A percentile compares a stretch with the other conserved stretches of the same genome.
Evolutionary conservation across 2,797 vertebrate genomes (phyloP).

Genomic region (Heterohyrax brucei): DNA sequence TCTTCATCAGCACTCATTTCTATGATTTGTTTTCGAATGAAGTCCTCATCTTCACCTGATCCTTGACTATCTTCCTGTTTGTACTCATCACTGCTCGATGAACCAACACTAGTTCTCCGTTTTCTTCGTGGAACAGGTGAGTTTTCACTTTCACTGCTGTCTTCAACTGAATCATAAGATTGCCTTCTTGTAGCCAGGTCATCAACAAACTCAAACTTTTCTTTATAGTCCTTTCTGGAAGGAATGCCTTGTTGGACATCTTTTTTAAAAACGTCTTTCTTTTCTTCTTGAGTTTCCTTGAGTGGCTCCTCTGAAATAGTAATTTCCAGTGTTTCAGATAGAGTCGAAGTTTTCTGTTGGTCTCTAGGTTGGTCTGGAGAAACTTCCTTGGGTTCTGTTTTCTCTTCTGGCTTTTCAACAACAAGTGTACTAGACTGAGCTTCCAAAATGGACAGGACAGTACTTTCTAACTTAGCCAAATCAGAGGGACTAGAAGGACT

Average conservation of each 20-base stretch:
- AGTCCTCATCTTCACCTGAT: constrained; percentile 96
- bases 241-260: constrained; percentile 83
- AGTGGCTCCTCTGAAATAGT: constrained; percentile 94
- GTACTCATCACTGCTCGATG: constrained; percentile 97
- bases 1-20: constrained; percentile 96
- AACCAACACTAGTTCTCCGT: constrained; percentile 91
- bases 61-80: constrained; percentile 96
- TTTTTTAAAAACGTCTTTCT: constrained; percentile 87
- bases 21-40: constrained; percentile 96
- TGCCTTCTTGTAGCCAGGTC: constrained; percentile 86
- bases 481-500: constrained; percentile 96
- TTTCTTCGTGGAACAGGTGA: constrained; percentile 94
- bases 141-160: constrained; percentile 96
- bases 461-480: constrained; percentile 96
- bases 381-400: constrained; percentile 85
- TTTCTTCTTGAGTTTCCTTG: constrained; percentile 88
- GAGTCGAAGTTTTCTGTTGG: constrained; percentile 91
- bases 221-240: constrained; percentile 82
- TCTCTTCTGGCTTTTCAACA: constrained; percentile 89
- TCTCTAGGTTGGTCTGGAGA: constrained; percentile 89
- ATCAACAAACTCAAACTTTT: constrained; percentile 80
- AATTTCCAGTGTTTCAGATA: constrained; percentile 92
- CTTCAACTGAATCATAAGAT: constrained; percentile 93
- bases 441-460: constrained; percentile 95
- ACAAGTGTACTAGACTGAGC: constrained; percentile 92